A percentile compares a stretch with the other conserved stretches of the same genome.
phyloP scores from a whole-genome alignment of 2,797 vertebrate genomes.

The Platalea minor region DNA sequence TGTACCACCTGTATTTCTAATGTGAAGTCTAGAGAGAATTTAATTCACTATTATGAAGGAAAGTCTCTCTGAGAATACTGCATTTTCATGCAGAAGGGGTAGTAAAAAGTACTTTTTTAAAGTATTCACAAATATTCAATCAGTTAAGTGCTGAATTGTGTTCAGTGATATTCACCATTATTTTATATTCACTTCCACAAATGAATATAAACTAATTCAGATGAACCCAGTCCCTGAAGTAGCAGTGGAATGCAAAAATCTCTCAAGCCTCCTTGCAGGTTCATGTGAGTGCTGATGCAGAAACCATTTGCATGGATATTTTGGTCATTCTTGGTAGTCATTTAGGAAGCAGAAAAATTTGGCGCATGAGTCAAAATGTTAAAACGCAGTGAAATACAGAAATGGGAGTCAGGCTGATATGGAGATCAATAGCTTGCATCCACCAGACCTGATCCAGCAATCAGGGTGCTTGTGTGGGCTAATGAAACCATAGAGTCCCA shows the following conservation, averaged over 20 bases:
- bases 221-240: background rate
- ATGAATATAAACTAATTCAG: background rate
- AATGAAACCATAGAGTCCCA: background rate
- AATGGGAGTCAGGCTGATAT: background rate
- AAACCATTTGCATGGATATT: background rate
- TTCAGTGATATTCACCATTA: slow-evolving; percentile 25
- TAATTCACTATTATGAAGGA: background rate
- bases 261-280: background rate
- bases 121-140: background rate
- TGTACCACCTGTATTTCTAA: background rate
- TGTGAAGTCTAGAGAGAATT: background rate
- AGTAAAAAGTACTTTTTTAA: background rate
- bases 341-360: background rate
- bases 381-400: background rate
- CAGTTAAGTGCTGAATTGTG: background rate
- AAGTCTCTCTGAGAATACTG: background rate
- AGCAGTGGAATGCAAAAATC: background rate
- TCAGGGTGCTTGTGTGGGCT: background rate
- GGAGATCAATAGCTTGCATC: background rate
- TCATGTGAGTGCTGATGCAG: background rate
- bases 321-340: background rate
- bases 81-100: background rate
- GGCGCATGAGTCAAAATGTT: background rate
- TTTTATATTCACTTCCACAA: background rate
- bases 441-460: background rate